Conservation (phyloP, 1,140 invertebrate species). For the Andrena cerasifolii region DNA sequence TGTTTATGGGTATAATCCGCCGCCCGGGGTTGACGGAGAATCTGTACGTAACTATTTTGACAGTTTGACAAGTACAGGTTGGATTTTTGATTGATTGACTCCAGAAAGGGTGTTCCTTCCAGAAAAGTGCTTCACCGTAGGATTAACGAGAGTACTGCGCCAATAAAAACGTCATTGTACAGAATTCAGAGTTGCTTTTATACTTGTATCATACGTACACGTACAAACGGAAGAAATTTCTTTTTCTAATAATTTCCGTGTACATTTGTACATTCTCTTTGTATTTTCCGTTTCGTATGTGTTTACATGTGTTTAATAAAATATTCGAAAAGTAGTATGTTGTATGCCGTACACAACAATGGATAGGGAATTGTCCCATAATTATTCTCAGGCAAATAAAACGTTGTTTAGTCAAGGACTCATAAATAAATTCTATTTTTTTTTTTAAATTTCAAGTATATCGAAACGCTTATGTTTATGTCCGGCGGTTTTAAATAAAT, state of each 20-base stretch:
- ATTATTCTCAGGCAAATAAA: neutral
- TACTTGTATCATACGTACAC: slow-evolving; percentile 6
- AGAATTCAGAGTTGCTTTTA: no score
- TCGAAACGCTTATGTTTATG: neutral
- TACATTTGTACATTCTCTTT: neutral
- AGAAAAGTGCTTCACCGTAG: slow-evolving; percentile 30
- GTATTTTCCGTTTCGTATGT: neutral
- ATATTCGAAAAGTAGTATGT: neutral
- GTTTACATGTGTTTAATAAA: neutral
- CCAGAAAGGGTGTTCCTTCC: slow-evolving; percentile 47
- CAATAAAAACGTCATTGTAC: neutral
- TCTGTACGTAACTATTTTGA: slow-evolving; percentile 79
- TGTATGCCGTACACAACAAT: neutral
- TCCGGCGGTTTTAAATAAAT: neutral
- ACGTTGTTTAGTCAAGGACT: neutral
- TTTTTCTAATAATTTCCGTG: neutral
- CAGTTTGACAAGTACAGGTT: slow-evolving; percentile 79
- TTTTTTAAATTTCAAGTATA: no score
- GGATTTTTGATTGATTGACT: slow-evolving; percentile 66
- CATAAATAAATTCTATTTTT: neutral
- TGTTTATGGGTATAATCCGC: slow-evolving; percentile 81
- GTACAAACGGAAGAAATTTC: neutral
- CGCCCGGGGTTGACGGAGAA: slow-evolving; percentile 77
- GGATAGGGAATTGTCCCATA: neutral
- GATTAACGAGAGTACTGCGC: neutral